phyloP scores from a whole-genome alignment of 2,797 vertebrate genomes.

The Danio aesculapii region DNA sequence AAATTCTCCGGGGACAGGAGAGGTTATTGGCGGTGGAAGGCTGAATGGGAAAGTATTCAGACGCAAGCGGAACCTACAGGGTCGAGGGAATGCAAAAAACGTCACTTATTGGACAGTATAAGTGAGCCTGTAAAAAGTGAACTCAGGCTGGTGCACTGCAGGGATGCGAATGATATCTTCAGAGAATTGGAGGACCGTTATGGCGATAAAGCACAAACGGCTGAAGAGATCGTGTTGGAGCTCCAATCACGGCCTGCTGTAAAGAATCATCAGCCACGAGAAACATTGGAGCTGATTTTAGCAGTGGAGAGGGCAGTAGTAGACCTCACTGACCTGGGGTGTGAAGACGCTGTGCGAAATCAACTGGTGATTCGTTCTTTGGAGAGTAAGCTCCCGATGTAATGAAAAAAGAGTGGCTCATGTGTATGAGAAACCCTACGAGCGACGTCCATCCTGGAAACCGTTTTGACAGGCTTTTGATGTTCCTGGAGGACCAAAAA shows the following conservation, averaged over 20 bases:
- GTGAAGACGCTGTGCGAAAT: not conserved
- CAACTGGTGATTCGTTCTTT: not conserved
- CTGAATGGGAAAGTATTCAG: not conserved
- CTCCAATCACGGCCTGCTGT: not conserved
- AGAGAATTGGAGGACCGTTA: too few species aligned
- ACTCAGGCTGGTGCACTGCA: too few species aligned
- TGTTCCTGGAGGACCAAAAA: constrained; percentile 18
- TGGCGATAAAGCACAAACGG: too few species aligned
- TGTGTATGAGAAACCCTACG: not conserved
- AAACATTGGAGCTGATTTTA: not conserved
- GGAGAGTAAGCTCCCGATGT: not conserved
- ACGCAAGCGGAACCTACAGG: not conserved
- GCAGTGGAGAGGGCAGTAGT: too few species aligned
- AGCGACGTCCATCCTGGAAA: not conserved
- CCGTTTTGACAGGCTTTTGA: not conserved
- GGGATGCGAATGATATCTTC: too few species aligned
- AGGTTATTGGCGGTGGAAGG: too few species aligned
- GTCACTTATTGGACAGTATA: constrained; percentile 8
- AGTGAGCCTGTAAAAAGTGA: not conserved
- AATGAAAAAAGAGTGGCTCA: not conserved
- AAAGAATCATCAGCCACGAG: not conserved
- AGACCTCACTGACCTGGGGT: not conserved
- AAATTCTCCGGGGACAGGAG: too few species aligned
- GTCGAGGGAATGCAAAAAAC: constrained; percentile 11
- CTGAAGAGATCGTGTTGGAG: not conserved